Base-by-base conservation (phyloP, 1,140 invertebrate species). In the Tribolium madens region DNA sequence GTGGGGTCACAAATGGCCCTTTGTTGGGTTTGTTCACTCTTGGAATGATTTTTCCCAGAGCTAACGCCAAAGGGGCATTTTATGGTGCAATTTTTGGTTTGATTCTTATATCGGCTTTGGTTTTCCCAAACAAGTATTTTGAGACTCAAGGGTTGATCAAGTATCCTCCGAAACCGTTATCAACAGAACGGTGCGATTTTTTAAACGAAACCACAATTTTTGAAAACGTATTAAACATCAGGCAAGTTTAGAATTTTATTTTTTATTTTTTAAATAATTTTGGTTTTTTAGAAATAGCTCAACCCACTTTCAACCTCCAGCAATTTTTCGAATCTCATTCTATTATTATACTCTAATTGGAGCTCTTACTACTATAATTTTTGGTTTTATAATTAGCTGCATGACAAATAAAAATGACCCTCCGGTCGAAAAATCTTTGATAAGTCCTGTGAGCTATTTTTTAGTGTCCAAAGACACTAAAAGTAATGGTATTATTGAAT, bases 41-140 rank as follows among this genome's bases (percentile, higher is more conserved):
- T 0, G 92, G 92, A 64, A 91, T 93, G 82, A 88, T 93, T 13
- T 89, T 91, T 77, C 91, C 91, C 0, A 89, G 90, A 83, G 89
- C 90, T 1, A 90, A 90, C 80, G 85, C 87, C 82, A 88, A 88
- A 78, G 82, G 81, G 9, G 81, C 80, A 50, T 76, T 83, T 12
- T 76, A 72, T 53, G 81, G 81, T 21, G 70, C 76, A 14, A 52
- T 82, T 7, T 48, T 42, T 5, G 72, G 76, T 31, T 15, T 83
- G 6, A 13, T 78, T 1, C 68, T 60, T 4, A 76, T 80, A 10
- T 48, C 76, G 4, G 10, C 10, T 0, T 33, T 83, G 3, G 52
- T 83, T 33, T 17, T 76, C 14, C 74, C 68, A 26, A 77, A 50
- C 1, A 78, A 80, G 60, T 81, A 82, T 70, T 82, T 79, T 36